phyloP scores from a whole-genome alignment of 30 jellyfish, hydroid and myxozoan genomes.

The Cassiopea xamachana region DNA sequence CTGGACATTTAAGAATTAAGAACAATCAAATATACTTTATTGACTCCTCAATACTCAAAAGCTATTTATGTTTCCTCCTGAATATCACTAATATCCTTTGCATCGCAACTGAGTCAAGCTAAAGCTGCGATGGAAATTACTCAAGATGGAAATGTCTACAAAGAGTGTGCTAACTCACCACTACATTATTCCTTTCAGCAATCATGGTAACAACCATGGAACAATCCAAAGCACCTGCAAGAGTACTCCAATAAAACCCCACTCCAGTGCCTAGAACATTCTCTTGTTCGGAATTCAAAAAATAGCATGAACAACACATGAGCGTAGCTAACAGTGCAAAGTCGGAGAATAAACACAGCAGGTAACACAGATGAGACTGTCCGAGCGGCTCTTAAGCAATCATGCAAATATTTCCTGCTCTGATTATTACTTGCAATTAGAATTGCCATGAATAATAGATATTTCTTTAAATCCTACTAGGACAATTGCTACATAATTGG shows the following conservation, averaged over 20 bases:
- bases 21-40: too few species aligned
- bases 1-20: too few species aligned
- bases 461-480: neutral
- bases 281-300: too few species aligned
- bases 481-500: conserved; percentile 3
- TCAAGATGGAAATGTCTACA: too few species aligned
- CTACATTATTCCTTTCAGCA: neutral
- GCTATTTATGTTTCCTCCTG: too few species aligned
- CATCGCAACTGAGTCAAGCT: too few species aligned
- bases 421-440: conserved; percentile 4
- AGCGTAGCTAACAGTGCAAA: conserved; percentile 6
- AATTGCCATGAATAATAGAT: neutral
- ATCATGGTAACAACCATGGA: neutral
- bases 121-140: too few species aligned
- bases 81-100: too few species aligned
- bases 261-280: too few species aligned
- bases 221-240: neutral
- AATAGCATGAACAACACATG: neutral
- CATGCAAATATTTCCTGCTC: conserved; percentile 10
- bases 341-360: conserved; percentile 33
- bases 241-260: neutral
- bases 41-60: too few species aligned
- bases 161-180: neutral
- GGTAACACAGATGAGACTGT: conserved; percentile 8
- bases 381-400: neutral